Conservation (phyloP, 1,140 invertebrate genomes). For the Lycorma delicatula region DNA sequence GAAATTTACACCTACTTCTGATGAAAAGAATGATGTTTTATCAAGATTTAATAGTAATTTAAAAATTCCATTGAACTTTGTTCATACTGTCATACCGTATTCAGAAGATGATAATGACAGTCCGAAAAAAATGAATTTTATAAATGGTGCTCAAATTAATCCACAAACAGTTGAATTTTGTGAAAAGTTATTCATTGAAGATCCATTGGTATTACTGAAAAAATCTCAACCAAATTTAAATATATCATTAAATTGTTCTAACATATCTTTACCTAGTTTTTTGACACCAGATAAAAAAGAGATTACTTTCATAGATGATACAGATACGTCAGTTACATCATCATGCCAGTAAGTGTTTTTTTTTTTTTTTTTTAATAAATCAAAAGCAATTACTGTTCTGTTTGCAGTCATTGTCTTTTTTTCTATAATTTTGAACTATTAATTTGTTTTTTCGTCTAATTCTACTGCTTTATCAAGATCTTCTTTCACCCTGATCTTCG, state of each 20-base stretch:
- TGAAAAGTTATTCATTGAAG: constrained; percentile 64
- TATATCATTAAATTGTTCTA: background rate
- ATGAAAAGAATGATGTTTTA: constrained; percentile 59
- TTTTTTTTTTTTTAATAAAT: too few species aligned
- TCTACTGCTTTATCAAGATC: too few species aligned
- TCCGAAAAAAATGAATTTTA: constrained; percentile 19
- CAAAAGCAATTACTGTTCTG: too few species aligned
- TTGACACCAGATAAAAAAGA: constrained; percentile 7
- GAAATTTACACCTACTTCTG: constrained; percentile 62
- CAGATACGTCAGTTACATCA: background rate
- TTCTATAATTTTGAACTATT: too few species aligned
- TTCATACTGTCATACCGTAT: constrained; percentile 55
- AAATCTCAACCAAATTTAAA: constrained; percentile 19
- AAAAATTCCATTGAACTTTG: constrained; percentile 67
- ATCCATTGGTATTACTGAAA: constrained; percentile 51
- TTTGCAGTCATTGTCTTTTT: too few species aligned
- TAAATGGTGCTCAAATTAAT: constrained; percentile 52
- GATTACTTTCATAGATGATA: background rate
- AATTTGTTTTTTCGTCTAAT: too few species aligned
- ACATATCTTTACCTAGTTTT: background rate
- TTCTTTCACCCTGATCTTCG: too few species aligned
- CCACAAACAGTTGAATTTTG: constrained; percentile 77
- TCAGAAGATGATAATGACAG: constrained; percentile 38
- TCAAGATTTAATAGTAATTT: constrained; percentile 58
- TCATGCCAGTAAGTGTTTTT: background rate